A percentile compares a stretch with the other conserved stretches of the same genome.
Evolutionary conservation across 2,888 invertebrate species (phyloP).

Genomic region (Cephus pulcher): DNA sequence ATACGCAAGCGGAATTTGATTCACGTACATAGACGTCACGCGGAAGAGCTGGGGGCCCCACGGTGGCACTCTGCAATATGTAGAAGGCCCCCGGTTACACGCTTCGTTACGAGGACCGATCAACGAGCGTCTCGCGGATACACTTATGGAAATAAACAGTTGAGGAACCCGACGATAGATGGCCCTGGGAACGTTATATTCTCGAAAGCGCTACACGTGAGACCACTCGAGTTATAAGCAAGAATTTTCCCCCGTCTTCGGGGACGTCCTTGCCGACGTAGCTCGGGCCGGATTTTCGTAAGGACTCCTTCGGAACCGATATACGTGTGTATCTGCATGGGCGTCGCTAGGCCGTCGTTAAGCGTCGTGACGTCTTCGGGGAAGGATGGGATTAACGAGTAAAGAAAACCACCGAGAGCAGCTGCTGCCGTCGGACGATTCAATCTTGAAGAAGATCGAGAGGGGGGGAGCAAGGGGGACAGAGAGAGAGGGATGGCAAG

Average conservation of each 20-base stretch:
- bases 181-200: not conserved
- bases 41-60: not conserved
- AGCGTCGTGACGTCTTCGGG: not conserved
- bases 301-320: not conserved
- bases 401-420: not conserved
- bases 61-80: too few species aligned
- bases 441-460: slow-evolving; percentile 11
- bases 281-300: not conserved
- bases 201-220: not conserved
- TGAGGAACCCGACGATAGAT: not conserved
- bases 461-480: slow-evolving; percentile 8
- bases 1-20: not conserved
- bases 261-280: not conserved
- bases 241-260: not conserved
- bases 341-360: not conserved
- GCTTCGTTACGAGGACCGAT: not conserved
- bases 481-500: slow-evolving; percentile 16
- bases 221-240: not conserved
- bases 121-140: not conserved
- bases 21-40: not conserved
- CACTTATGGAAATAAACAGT: not conserved
- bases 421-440: not conserved
- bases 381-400: not conserved
- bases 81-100: not conserved
- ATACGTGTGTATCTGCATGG: not conserved